Percentiles rank a stretch among this genome's conserved stretches.
phyloP scores from a whole-genome alignment of 2,797 vertebrate species.

The Gouania willdenowi region DNA sequence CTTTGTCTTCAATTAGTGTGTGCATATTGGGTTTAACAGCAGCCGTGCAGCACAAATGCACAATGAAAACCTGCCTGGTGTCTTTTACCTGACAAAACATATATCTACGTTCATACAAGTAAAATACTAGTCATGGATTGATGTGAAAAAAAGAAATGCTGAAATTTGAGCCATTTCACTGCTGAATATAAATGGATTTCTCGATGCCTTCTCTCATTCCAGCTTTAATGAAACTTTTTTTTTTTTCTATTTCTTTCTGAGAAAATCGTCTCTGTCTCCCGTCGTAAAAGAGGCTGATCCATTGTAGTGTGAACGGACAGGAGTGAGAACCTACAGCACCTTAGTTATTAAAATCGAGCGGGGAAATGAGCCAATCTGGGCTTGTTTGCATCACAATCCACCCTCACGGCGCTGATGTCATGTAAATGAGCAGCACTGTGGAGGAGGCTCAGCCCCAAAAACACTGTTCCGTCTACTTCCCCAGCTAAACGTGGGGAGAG shows the following conservation, averaged over 20 bases:
- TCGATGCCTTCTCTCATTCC: neutral
- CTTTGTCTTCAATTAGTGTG: too few relatives aligned
- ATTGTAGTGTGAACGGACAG: slow-evolving; percentile 29
- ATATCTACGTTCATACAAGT: too few relatives aligned
- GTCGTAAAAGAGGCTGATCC: slow-evolving; percentile 11
- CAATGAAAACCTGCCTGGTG: too few relatives aligned
- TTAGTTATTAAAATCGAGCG: slow-evolving; percentile 49
- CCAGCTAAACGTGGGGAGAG: slow-evolving; percentile 51
- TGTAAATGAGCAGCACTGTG: slow-evolving; percentile 73
- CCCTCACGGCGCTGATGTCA: slow-evolving; percentile 71
- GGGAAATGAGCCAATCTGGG: slow-evolving; percentile 63
- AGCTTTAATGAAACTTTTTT: slow-evolving; percentile 13
- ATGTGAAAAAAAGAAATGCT: too few relatives aligned
- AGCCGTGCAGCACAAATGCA: too few relatives aligned
- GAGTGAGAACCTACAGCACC: slow-evolving; percentile 30
- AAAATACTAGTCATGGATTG: too few relatives aligned
- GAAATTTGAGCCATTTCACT: too few relatives aligned
- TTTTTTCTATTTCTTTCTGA: slow-evolving; percentile 8
- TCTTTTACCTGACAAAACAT: too few relatives aligned
- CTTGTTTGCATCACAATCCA: slow-evolving; percentile 77
- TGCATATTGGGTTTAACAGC: too few relatives aligned
- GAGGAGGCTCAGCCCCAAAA: slow-evolving; percentile 48
- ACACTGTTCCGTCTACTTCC: slow-evolving; percentile 60
- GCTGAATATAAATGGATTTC: slow-evolving; percentile 12
- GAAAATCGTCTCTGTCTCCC: neutral